Percentiles rank a stretch among this genome's conserved stretches.
Evolutionary conservation across 2,113 vertebrate species (phyloP).

Genomic region (Hystrix brachyura): DNA sequence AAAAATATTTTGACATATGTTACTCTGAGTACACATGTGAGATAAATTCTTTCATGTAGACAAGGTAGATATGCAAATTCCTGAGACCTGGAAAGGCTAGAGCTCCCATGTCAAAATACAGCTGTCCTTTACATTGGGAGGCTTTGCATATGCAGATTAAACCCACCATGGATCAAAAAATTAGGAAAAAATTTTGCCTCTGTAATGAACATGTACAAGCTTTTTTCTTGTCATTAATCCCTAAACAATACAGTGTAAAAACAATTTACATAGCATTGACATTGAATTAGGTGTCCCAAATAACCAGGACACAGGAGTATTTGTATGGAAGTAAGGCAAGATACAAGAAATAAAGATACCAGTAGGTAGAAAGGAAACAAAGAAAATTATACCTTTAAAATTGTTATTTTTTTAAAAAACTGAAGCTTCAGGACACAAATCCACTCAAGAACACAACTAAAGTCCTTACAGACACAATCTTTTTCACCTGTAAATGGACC

Average conservation of each 20-base stretch:
- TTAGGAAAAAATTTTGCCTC: neutral
- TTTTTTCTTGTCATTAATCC: neutral
- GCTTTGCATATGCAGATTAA: neutral
- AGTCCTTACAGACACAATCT: neutral
- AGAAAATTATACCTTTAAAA: neutral
- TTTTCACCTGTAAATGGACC: neutral
- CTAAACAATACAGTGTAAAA: neutral
- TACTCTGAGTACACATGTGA: neutral
- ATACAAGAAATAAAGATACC: neutral
- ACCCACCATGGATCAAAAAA: neutral
- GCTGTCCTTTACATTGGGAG: neutral
- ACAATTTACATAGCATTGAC: neutral
- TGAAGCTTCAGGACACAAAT: neutral
- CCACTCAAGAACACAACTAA: neutral
- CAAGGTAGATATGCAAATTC: neutral
- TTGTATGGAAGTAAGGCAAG: neutral
- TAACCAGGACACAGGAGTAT: neutral
- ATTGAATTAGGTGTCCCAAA: neutral
- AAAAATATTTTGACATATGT: constrained; percentile 48
- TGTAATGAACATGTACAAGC: neutral
- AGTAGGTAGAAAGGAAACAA: neutral
- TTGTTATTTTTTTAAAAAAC: neutral
- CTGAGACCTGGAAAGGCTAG: neutral
- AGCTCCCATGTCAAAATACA: neutral
- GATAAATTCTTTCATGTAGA: constrained; percentile 38